phyloP scores from a whole-genome alignment of 2,888 invertebrate species.

The Nysson spinosus region DNA sequence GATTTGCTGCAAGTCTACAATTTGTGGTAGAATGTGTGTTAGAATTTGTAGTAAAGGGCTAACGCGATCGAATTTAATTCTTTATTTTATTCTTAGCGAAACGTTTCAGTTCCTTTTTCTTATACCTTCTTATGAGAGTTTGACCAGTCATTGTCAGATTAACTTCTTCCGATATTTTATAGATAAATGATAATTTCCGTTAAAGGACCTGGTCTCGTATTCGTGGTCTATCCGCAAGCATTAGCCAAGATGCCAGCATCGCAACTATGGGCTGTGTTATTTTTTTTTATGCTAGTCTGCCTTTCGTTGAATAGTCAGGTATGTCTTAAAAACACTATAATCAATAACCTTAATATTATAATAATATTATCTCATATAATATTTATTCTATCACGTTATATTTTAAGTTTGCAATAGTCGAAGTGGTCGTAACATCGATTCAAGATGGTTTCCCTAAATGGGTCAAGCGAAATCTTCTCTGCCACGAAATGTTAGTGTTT shows the following conservation, averaged over 20 bases:
- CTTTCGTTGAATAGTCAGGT: slow-evolving; percentile 93
- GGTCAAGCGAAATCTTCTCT: slow-evolving; percentile 89
- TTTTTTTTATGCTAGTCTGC: slow-evolving; percentile 94
- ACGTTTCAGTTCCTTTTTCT: slow-evolving; percentile 2
- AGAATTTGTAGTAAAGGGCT: neutral
- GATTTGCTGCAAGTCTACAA: too few relatives aligned
- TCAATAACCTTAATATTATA: too few relatives aligned
- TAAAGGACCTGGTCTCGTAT: slow-evolving; percentile 90
- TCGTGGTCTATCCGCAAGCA: slow-evolving; percentile 95
- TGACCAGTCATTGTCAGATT: slow-evolving; percentile 54
- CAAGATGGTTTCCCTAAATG: slow-evolving; percentile 94
- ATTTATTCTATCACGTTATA: neutral
- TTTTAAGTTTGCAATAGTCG: slow-evolving; percentile 92
- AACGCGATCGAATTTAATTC: neutral
- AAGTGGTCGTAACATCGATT: slow-evolving; percentile 95
- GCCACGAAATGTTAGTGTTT: slow-evolving; percentile 91
- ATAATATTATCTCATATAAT: too few relatives aligned
- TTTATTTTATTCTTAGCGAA: neutral
- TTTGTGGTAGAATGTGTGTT: neutral
- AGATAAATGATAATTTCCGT: slow-evolving; percentile 67
- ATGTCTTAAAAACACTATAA: too few relatives aligned
- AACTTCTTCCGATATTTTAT: slow-evolving; percentile 62
- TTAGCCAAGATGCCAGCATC: slow-evolving; percentile 94
- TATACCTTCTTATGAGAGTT: slow-evolving; percentile 12
- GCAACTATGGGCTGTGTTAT: slow-evolving; percentile 93